Evolutionary conservation across 2,797 vertebrate genomes (phyloP).

Genomic region (Microcaecilia unicolor): DNA sequence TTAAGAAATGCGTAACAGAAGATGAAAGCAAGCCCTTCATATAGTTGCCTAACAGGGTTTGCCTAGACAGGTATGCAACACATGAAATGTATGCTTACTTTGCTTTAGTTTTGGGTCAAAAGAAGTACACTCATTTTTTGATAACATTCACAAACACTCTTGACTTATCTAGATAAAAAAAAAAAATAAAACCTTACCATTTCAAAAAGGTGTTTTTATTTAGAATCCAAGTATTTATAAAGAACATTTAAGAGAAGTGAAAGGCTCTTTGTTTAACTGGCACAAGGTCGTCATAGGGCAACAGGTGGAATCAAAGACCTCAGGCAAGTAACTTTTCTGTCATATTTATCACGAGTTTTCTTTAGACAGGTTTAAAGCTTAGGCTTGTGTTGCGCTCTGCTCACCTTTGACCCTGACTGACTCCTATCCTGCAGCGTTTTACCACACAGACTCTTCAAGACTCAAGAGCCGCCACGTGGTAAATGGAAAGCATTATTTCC

Average conservation of each 20-base stretch:
- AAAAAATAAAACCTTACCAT: neutral
- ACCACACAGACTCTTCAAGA: slow-evolving; percentile 16
- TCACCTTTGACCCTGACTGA: slow-evolving; percentile 32
- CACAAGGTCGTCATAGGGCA: slow-evolving; percentile 34
- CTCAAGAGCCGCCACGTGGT: neutral
- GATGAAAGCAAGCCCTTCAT: too few species aligned
- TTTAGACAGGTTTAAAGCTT: slow-evolving; percentile 27
- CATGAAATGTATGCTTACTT: too few species aligned
- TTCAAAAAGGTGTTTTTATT: neutral
- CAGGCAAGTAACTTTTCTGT: neutral
- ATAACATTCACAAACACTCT: neutral
- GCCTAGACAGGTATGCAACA: too few species aligned
- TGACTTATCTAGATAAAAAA: neutral
- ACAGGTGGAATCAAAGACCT: slow-evolving; percentile 19
- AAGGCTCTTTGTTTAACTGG: neutral
- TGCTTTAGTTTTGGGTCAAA: fast-evolving
- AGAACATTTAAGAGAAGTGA: slow-evolving; percentile 8
- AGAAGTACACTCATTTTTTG: neutral
- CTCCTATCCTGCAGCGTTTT: slow-evolving; percentile 11
- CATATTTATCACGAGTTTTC: slow-evolving; percentile 14
- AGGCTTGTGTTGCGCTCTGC: neutral
- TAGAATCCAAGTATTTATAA: slow-evolving; percentile 2
- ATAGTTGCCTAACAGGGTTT: too few species aligned
- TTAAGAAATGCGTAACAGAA: too few species aligned
- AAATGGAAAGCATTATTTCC: neutral